Conservation (phyloP, 2,113 vertebrate species). For the Anseranas semipalmata region DNA sequence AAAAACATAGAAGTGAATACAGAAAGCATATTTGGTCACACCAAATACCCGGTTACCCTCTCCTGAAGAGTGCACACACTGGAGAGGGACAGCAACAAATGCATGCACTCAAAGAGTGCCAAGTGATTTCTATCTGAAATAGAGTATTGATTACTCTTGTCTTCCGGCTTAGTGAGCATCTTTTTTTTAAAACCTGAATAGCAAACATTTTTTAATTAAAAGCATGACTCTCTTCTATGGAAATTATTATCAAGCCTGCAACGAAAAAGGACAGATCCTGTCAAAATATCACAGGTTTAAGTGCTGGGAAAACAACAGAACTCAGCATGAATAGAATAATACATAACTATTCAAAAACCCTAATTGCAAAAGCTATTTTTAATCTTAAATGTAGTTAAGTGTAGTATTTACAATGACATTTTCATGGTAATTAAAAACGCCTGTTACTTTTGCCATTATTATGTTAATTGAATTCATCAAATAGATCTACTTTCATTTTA, state of each 20-base stretch:
- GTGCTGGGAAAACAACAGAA: neutral
- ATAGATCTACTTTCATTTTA: neutral
- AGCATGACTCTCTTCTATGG: neutral
- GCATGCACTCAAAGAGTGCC: neutral
- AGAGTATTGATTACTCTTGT: neutral
- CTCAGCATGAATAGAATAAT: neutral
- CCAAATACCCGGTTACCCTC: neutral
- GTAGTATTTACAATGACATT: slow-evolving; percentile 7
- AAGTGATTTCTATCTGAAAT: neutral
- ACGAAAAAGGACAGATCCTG: neutral
- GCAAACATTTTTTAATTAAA: neutral
- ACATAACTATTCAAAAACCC: neutral
- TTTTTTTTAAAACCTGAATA: neutral
- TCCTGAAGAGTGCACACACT: neutral
- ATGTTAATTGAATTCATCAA: slow-evolving; percentile 13
- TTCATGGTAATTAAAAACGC: neutral
- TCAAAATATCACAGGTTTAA: neutral
- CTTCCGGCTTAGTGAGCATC: neutral
- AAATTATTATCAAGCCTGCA: neutral
- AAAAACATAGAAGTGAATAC: neutral
- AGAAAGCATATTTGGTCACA: neutral
- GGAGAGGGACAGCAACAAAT: neutral
- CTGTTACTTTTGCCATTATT: slow-evolving; percentile 6
- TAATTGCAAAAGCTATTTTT: slow-evolving; percentile 18
- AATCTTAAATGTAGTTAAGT: neutral